Evolutionary conservation across 2,888 invertebrate genomes (phyloP), one percentile per base, ranked within the genome.

Genomic region (Nomada goodeniana): DNA sequence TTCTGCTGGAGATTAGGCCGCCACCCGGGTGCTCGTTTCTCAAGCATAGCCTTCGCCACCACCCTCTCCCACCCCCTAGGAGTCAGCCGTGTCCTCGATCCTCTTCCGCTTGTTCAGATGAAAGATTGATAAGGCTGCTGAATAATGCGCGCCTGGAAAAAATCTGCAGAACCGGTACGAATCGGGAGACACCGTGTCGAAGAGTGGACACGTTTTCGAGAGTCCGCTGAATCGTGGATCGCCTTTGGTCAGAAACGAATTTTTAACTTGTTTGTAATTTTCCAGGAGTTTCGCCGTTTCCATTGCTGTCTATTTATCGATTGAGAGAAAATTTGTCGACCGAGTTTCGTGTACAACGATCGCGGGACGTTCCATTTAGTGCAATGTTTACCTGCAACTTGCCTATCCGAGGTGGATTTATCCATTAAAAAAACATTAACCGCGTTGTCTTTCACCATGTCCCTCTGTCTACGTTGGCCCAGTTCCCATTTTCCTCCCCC

Each of bases 91-190:
- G 61, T 68, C 71, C 61, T 50, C 67, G 52, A 50, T 50, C 68
- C 64, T 55, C 67, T 53, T 47, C 60, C 80, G 57, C 26, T 44
- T 36, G 36, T 53, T 72, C 64, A 80, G 84, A 89, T 85, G 81
- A 83, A 90, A 88, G 86, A 89, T 86, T 88, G 89, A 90, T 90
- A 86, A 82, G 76, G 60, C 57, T 59, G 68, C 76, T 78, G 85
- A 86, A 82, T 85, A 76, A 86, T 76, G 67, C 55, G 72, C 72
- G 65, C n/a, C 29, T 11, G 36, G 44, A 52, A 18, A 47, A 47
- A 11, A 23, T 4, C 50, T 23, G 20, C 11, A 13, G 7, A 18
- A n/a, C 42, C 26, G 44, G 18, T 50, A 20, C 36, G 44, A 60
- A 68, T 57, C 36, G 23, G 18, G 42, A 26, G 55, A 13, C 36